Evolutionary conservation across 2,888 invertebrate genomes (phyloP).

Genomic region (Pseudanteris insignis): DNA sequence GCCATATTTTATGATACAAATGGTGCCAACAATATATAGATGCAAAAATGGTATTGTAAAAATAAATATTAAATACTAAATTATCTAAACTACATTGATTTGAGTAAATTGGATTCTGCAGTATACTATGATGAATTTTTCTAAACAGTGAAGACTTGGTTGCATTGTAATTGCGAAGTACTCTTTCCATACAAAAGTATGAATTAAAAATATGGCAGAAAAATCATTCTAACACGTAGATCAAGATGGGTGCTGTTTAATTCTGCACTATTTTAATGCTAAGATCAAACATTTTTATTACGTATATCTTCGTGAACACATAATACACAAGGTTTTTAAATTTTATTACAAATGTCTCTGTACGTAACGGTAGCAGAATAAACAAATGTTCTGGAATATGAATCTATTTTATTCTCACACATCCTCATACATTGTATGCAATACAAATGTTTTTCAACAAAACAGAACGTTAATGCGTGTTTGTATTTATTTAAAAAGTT

Average conservation of each 20-base stretch:
- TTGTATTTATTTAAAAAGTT: too few relatives aligned
- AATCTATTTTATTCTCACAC: too few relatives aligned
- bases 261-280: slow-evolving; percentile 31
- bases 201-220: too few relatives aligned
- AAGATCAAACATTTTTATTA: slow-evolving; percentile 45
- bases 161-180: too few relatives aligned
- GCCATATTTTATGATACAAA: slow-evolving; percentile 10
- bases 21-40: slow-evolving; percentile 23
- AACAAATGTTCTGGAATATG: slow-evolving; percentile 44
- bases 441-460: not conserved
- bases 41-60: not conserved
- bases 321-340: slow-evolving; percentile 48
- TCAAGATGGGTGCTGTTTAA: slow-evolving; percentile 39
- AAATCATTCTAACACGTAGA: too few relatives aligned
- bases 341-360: slow-evolving; percentile 50
- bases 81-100: not conserved
- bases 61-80: not conserved
- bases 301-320: slow-evolving; percentile 44
- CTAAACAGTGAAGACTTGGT: too few relatives aligned
- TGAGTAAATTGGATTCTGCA: slow-evolving; percentile 15
- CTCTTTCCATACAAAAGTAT: too few relatives aligned
- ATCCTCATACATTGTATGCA: too few relatives aligned
- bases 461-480: not conserved
- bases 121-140: slow-evolving; percentile 27
- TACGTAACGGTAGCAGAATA: slow-evolving; percentile 49